Conservation (phyloP, 2,113 vertebrate species). For the Upupa epops region DNA sequence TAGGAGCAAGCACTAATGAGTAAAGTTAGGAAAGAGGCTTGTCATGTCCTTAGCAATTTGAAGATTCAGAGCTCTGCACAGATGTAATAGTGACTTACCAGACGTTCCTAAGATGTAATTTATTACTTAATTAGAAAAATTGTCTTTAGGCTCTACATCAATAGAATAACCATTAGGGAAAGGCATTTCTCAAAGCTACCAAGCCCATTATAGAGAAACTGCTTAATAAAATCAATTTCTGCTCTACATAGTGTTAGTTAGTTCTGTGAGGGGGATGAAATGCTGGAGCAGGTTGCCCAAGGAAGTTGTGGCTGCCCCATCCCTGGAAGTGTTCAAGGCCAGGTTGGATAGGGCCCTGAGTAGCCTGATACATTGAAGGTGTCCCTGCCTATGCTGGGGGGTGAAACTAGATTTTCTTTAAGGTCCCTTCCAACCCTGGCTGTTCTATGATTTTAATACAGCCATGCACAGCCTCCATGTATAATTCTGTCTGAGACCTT, state of each 20-base stretch:
- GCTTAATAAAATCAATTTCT: slow-evolving; percentile 47
- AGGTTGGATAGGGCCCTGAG: no score
- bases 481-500: slow-evolving; percentile 14
- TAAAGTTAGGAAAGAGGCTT: neutral
- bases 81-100: slow-evolving; percentile 26
- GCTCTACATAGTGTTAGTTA: neutral
- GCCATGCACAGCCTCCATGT: neutral
- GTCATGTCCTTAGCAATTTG: neutral
- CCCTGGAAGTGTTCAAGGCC: no score
- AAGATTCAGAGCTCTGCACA: neutral
- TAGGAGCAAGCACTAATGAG: neutral
- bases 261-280: no score
- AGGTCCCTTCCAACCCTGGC: no score
- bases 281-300: no score
- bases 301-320: no score
- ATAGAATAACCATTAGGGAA: slow-evolving; percentile 46
- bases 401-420: no score
- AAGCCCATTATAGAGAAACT: slow-evolving; percentile 13
- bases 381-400: no score
- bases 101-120: slow-evolving; percentile 37
- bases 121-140: slow-evolving; percentile 66
- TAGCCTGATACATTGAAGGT: no score
- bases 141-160: slow-evolving; percentile 36
- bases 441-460: no score
- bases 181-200: slow-evolving; percentile 37